Base-by-base conservation (phyloP, 1,140 invertebrate genomes). In the Panonychus citri region DNA sequence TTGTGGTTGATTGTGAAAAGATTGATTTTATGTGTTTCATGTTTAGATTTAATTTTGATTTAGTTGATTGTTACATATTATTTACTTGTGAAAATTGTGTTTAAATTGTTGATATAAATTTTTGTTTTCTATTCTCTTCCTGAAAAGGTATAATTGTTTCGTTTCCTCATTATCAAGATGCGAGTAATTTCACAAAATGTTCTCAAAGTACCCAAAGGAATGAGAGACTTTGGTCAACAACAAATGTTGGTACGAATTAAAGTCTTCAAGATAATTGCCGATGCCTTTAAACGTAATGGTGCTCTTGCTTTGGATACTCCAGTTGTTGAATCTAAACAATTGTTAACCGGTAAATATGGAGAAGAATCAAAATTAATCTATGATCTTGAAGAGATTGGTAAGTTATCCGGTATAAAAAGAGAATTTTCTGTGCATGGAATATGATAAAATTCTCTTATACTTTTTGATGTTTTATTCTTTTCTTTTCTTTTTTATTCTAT, bases 361-460 rank as follows among this genome's bases (percentile, higher is more conserved):
- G 95, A 99, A 74, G 95, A 99, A 71, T 89, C 91, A 0, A 99
- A 99, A 69, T 72, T 98, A 0, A 97, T 99, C 53, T 99, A 97
- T 71, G 93, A 99, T 70, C 72, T 99, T 12, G 87, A 85, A 67
- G 93, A 99, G 73, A 93, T 98, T 73, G 94, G 93, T 54, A 46
- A 46, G 43, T 21, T 5, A n/a, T n/a, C n/a, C n/a, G n/a, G n/a
- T n/a, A n/a, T n/a, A n/a, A n/a, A n/a, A n/a, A n/a, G n/a, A n/a
- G n/a, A n/a, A n/a, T n/a, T n/a, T n/a, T n/a, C 37, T 10, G 37
- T 39, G 39, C 13, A 17, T 40, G 19, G 39, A 13, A 40, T 40
- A 7, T 3, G 19, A 17, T 40, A 40, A 40, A 7, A 40, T 1
- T 40, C 19, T 40, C 7, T 40, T 40, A 13, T 40, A 17, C 39